These are phyloP conservation scores for Drosophila multiciliata DNA, from an alignment of 2,888 invertebrate genomes.

Conservation along the genomic window DNA sequence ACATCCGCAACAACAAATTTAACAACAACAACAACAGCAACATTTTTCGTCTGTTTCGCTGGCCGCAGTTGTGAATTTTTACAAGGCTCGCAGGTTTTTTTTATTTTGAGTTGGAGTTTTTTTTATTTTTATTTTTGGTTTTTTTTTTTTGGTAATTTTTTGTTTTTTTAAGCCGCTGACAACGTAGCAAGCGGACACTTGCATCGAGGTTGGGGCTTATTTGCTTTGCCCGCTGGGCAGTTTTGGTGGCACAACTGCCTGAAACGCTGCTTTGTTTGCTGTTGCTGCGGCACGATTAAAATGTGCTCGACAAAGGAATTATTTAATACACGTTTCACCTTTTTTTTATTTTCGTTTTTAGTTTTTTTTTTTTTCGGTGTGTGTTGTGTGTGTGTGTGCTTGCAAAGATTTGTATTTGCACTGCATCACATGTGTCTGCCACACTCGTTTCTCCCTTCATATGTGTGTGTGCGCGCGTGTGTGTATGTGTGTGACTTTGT, in stretches of 20 bases:
- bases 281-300: constrained; percentile 76
- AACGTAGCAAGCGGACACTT: constrained; percentile 35
- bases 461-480: constrained; percentile 6
- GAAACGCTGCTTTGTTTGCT: constrained; percentile 66
- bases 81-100: constrained; percentile 68
- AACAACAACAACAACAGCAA: constrained; percentile 1
- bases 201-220: constrained; percentile 47
- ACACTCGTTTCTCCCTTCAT: not conserved
- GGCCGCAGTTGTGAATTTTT: constrained; percentile 69
- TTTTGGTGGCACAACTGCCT: constrained; percentile 37
- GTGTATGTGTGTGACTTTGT: constrained; percentile 21
- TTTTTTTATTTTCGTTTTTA: constrained; percentile 16
- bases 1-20: constrained; percentile 35
- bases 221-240: constrained; percentile 56
- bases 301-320: constrained; percentile 80
- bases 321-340: constrained; percentile 80
- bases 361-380: not conserved
- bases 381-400: constrained; percentile 9
- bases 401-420: constrained; percentile 74
- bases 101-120: not conserved
- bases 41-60: constrained; percentile 29
- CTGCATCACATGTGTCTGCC: constrained; percentile 54
- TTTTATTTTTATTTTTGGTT: constrained; percentile 8
- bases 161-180: constrained; percentile 52
- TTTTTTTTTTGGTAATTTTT: constrained; percentile 21